Conservation (phyloP, 2,888 invertebrate species). For the Drosophila neonasuta region DNA sequence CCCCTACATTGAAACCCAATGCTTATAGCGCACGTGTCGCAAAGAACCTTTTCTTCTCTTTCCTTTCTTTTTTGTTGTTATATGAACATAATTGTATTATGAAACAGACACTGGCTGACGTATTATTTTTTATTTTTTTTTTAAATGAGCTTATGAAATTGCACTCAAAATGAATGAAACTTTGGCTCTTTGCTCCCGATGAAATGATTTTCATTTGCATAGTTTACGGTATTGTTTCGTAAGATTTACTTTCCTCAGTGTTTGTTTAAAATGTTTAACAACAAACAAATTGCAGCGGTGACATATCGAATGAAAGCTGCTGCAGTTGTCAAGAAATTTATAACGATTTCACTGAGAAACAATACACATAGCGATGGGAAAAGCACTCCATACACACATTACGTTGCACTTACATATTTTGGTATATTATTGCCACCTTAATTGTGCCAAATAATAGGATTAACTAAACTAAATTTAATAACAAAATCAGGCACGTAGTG, state of each 20-base stretch:
- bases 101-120: conserved; percentile 37
- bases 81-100: conserved; percentile 53
- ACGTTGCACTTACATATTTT: conserved; percentile 46
- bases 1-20: conserved; percentile 9
- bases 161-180: neutral
- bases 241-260: conserved; percentile 18
- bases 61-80: conserved; percentile 4
- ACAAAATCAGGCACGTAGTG: conserved; percentile 43
- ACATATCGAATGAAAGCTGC: conserved; percentile 2
- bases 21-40: conserved; percentile 38
- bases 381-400: neutral
- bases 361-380: neutral
- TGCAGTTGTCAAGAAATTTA: conserved; percentile 9
- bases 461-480: conserved; percentile 64
- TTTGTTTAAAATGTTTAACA: conserved; percentile 33
- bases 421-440: conserved; percentile 33
- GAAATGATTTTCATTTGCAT: neutral
- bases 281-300: conserved; percentile 39
- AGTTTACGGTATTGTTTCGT: conserved; percentile 6
- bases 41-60: conserved; percentile 7
- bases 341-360: conserved; percentile 19
- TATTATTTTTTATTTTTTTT: neutral
- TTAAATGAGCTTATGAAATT: neutral
- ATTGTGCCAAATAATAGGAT: conserved; percentile 53
- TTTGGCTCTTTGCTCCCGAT: neutral